These are phyloP conservation scores for Aegotheles bennettii DNA, from an alignment of 2,113 vertebrate species.

Conservation along the genomic window DNA sequence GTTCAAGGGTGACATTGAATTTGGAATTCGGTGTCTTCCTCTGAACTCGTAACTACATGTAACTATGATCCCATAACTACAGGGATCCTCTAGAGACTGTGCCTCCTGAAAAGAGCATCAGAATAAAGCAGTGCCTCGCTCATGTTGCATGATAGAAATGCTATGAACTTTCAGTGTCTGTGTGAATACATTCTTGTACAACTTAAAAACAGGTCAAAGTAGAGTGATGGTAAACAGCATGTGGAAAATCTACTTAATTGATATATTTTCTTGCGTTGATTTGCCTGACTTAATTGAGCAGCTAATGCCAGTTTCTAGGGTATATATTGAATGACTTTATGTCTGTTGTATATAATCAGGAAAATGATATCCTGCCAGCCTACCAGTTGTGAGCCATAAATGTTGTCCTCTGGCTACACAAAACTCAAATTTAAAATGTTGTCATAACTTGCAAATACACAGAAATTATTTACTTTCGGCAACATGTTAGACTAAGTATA, in stretches of 20 bases:
- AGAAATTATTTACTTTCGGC: neutral
- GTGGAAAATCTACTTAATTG: neutral
- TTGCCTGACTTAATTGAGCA: neutral
- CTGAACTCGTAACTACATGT: too few relatives aligned
- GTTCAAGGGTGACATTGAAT: neutral
- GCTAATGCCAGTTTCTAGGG: neutral
- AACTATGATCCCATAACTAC: neutral
- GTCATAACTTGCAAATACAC: conserved; percentile 1
- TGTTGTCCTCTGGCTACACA: neutral
- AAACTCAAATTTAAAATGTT: neutral
- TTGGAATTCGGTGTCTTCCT: neutral
- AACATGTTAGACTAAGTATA: neutral
- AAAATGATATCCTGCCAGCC: neutral
- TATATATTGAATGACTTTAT: neutral
- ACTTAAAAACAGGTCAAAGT: neutral
- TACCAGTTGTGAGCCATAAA: neutral
- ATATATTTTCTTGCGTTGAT: neutral
- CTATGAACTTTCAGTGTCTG: neutral
- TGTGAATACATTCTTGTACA: neutral
- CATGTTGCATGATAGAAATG: neutral
- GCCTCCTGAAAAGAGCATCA: neutral
- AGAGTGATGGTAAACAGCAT: neutral
- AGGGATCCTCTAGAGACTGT: neutral
- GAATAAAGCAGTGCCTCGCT: neutral
- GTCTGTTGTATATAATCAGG: neutral